Evolutionary conservation across 2,113 vertebrate species (phyloP).

Genomic region (Cettia cetti): DNA sequence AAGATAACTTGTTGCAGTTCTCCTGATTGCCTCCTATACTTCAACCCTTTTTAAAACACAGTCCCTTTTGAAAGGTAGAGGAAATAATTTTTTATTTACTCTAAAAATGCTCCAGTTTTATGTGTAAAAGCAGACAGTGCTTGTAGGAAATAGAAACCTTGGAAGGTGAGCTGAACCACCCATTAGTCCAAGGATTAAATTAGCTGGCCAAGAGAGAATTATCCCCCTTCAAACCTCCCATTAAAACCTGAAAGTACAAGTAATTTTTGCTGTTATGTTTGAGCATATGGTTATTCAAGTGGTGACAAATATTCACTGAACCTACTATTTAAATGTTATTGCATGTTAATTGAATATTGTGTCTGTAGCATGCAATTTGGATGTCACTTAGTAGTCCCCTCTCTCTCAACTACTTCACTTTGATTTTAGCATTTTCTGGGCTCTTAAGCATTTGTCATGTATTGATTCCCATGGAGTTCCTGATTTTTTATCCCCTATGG

Average conservation of each 20-base stretch:
- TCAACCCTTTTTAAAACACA: neutral
- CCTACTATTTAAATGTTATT: neutral
- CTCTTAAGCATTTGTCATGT: neutral
- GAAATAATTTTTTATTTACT: neutral
- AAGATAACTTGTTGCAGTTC: neutral
- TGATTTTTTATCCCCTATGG: neutral
- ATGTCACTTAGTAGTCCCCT: neutral
- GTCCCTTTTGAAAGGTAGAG: neutral
- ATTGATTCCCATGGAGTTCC: neutral
- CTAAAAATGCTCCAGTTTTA: neutral
- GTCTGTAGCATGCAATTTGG: neutral
- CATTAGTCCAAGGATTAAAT: neutral
- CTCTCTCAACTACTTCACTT: neutral
- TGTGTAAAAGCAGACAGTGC: neutral
- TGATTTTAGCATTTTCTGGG: neutral
- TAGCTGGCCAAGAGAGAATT: neutral
- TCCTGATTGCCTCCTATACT: neutral
- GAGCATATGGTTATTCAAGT: neutral
- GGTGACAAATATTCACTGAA: neutral
- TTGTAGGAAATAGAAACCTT: neutral
- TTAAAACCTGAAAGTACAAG: neutral
- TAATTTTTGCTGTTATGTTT: neutral
- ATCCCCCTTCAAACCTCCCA: neutral
- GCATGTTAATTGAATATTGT: neutral
- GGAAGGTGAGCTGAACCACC: neutral